phyloP scores from a whole-genome alignment of 1,140 invertebrate genomes.

The Catajapyx aquilonaris region DNA sequence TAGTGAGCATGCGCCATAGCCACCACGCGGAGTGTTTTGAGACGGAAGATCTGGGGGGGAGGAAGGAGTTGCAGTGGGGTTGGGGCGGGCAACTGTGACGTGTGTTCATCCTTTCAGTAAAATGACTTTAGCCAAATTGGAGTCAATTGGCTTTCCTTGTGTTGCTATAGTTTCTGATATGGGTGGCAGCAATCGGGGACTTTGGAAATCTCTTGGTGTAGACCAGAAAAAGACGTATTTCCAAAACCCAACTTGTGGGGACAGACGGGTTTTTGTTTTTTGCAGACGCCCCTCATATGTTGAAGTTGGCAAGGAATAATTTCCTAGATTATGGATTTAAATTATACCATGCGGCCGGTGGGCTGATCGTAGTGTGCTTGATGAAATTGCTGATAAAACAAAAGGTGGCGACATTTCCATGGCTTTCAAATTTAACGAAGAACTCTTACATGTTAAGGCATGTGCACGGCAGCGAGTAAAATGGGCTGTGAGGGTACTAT shows the following conservation, averaged over 20 bases:
- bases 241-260: neutral
- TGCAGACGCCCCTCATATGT: neutral
- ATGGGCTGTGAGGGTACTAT: neutral
- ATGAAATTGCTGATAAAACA: neutral
- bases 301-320: neutral
- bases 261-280: neutral
- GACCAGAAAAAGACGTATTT: neutral
- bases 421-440: neutral
- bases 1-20: too few species aligned
- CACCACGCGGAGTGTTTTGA: too few species aligned
- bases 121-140: neutral
- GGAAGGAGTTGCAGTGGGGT: too few species aligned
- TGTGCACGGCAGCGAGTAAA: neutral
- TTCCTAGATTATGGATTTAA: neutral
- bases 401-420: neutral
- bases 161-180: neutral
- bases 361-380: neutral
- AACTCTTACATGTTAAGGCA: neutral
- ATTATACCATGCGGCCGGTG: neutral
- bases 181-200: neutral
- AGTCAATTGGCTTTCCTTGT: neutral
- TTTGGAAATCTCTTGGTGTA: neutral
- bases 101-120: too few species aligned
- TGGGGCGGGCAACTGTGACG: too few species aligned
- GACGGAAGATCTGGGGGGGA: too few species aligned